phyloP scores from a whole-genome alignment of 2,888 invertebrate genomes.

The Lithophane semibrunnea region DNA sequence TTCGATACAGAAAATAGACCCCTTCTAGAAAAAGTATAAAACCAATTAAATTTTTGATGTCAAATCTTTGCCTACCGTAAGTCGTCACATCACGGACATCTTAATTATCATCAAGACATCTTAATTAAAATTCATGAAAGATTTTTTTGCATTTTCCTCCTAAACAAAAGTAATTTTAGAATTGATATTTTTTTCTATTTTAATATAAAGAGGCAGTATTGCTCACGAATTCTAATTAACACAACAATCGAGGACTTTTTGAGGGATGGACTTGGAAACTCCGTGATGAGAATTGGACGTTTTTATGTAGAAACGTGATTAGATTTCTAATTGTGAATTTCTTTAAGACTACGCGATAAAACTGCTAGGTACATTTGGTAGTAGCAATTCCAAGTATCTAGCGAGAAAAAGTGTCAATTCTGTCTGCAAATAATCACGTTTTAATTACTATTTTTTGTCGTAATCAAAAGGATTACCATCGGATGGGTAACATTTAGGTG shows the following conservation, averaged over 20 bases:
- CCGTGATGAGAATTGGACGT: slow-evolving; percentile 66
- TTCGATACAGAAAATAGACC: background rate
- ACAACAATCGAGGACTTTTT: slow-evolving; percentile 66
- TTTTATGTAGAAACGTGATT: slow-evolving; percentile 63
- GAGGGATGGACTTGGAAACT: slow-evolving; percentile 62
- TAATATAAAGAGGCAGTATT: slow-evolving; percentile 59
- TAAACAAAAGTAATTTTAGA: slow-evolving; percentile 56
- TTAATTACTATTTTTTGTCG: background rate
- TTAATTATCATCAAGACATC: slow-evolving; percentile 32
- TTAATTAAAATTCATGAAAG: slow-evolving; percentile 52
- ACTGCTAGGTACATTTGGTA: slow-evolving; percentile 26
- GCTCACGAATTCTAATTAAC: slow-evolving; percentile 68
- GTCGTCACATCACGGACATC: background rate
- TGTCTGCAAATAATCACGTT: background rate
- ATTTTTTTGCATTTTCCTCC: slow-evolving; percentile 44
- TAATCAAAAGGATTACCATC: background rate
- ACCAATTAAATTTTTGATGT: slow-evolving; percentile 8
- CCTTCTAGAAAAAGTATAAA: background rate
- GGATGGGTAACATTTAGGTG: background rate
- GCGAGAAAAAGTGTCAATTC: background rate
- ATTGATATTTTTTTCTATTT: slow-evolving; percentile 52
- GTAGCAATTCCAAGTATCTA: slow-evolving; percentile 11
- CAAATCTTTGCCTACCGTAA: slow-evolving; percentile 6
- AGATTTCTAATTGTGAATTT: slow-evolving; percentile 57
- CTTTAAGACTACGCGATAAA: slow-evolving; percentile 45